Evolutionary conservation across 1,140 invertebrate genomes (phyloP).

Genomic region (Acyrthosiphon pisum): DNA sequence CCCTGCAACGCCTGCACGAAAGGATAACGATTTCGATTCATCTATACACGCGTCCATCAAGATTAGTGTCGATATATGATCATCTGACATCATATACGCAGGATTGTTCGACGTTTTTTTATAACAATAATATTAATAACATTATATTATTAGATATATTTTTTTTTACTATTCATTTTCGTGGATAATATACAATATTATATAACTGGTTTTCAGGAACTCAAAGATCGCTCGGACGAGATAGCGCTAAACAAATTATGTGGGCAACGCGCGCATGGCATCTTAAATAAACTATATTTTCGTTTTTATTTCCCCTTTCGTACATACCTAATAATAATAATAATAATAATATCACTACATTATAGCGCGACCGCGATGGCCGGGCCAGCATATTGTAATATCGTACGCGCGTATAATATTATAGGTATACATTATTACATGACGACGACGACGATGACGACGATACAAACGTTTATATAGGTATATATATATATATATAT

Average conservation of each 20-base stretch:
- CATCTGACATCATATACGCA: neutral
- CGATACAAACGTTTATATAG: too few relatives aligned
- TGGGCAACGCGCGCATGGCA: neutral
- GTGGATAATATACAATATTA: neutral
- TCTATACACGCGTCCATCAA: neutral
- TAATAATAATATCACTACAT: neutral
- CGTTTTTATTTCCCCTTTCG: neutral
- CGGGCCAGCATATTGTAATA: neutral
- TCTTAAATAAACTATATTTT: conserved; percentile 25
- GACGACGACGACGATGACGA: too few relatives aligned
- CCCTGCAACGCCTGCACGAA: neutral
- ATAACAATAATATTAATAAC: neutral
- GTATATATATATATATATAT: too few relatives aligned
- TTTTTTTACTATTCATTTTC: neutral
- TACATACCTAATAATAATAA: neutral
- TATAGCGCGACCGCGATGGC: too few relatives aligned
- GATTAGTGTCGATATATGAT: neutral
- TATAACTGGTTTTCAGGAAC: conserved; percentile 34
- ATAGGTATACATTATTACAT: too few relatives aligned
- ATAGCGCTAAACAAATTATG: conserved; percentile 47
- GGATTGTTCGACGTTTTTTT: neutral
- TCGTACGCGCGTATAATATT: too few relatives aligned
- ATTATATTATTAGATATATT: neutral
- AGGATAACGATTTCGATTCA: neutral
- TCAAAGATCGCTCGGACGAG: conserved; percentile 26